Evolutionary conservation across 2,888 invertebrate genomes (phyloP).

Genomic region (Hirudinaria manillensis): DNA sequence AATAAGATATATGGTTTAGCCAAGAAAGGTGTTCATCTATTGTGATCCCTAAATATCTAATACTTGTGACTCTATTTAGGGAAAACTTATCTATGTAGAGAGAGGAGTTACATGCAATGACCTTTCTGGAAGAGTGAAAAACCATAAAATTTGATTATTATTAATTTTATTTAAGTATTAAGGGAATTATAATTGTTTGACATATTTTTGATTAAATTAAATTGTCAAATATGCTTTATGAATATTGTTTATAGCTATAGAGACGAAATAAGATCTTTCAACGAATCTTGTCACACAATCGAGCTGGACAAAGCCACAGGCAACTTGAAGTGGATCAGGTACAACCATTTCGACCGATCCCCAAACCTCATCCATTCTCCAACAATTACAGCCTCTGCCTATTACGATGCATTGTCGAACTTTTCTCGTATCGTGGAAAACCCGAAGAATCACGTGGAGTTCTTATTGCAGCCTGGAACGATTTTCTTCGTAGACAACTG

Average conservation of each 20-base stretch:
- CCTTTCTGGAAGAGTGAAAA: too few species aligned
- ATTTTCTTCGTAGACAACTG: slow-evolving; percentile 73
- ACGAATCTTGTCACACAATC: slow-evolving; percentile 41
- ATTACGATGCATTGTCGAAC: slow-evolving; percentile 56
- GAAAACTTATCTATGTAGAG: too few species aligned
- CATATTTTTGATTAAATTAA: too few species aligned
- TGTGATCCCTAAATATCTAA: too few species aligned
- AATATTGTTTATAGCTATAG: slow-evolving; percentile 65
- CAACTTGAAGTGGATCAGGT: slow-evolving; percentile 62
- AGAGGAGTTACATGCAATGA: too few species aligned
- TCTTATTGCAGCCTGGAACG: slow-evolving; percentile 61
- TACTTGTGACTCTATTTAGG: too few species aligned
- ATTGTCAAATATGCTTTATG: slow-evolving; percentile 55
- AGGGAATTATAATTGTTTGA: too few species aligned
- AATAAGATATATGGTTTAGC: too few species aligned
- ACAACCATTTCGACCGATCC: slow-evolving; percentile 69
- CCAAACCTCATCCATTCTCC: slow-evolving; percentile 47
- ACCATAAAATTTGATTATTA: too few species aligned
- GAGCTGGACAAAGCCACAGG: slow-evolving; percentile 53
- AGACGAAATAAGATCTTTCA: slow-evolving; percentile 37
- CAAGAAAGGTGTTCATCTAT: too few species aligned
- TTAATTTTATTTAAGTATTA: too few species aligned
- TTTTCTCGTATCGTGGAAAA: slow-evolving; percentile 42
- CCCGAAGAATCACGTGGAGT: slow-evolving; percentile 52
- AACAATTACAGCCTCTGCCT: not conserved